Evolutionary conservation across 1,140 invertebrate species (phyloP), one percentile per base, ranked within the genome.

Genomic region (Polypedilum vanderplanki): DNA sequence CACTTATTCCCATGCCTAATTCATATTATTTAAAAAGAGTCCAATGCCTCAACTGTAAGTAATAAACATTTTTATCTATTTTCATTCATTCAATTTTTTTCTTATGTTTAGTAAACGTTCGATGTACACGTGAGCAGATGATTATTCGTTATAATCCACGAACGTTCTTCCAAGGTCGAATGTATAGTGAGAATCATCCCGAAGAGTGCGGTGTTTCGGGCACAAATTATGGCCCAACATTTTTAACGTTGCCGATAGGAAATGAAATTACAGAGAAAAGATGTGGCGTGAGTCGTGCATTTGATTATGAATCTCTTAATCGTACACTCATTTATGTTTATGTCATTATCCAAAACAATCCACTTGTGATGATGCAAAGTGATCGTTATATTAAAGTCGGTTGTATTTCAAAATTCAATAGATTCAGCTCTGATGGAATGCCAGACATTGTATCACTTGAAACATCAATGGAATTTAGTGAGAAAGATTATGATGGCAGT

Each of bases 301-400:
- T 82, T 41, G 81, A 82, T 76, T 80, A 81, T 78, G 73, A 74
- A 18, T n/a, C 33, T 5, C 17, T 22, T 5, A 74, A 40, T 74
- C 33, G 88, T 78, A 88, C 87, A 17, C 84, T 90, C 78, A 85
- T 88, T 40, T 87, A 87, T 76, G 86, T 85, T 17, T 84, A 87
- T 78, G 82, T 89, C 77, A 85, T 90, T 79, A 84, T 90, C n/a
- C 88, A 89, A 79, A 88, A 88, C 80, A 89, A 89, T 79, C 83
- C 85, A 0, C 86, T 88, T 75, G 87, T 90, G 65, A 88, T 89
- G 80, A 88, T 87, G 5, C 87, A 88, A 76, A 87, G 87, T 0
- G 88, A 90, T 80, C 84, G 88, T 17, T 84, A 88, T 78, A 86
- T 90, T 73, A 87, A 87, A 76, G 87, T 88, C 4, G 88, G 88